Percentiles rank a stretch among this genome's conserved stretches.
phyloP scores from a whole-genome alignment of 2,797 vertebrate genomes.

The Schizopygopsis malacanthus region DNA sequence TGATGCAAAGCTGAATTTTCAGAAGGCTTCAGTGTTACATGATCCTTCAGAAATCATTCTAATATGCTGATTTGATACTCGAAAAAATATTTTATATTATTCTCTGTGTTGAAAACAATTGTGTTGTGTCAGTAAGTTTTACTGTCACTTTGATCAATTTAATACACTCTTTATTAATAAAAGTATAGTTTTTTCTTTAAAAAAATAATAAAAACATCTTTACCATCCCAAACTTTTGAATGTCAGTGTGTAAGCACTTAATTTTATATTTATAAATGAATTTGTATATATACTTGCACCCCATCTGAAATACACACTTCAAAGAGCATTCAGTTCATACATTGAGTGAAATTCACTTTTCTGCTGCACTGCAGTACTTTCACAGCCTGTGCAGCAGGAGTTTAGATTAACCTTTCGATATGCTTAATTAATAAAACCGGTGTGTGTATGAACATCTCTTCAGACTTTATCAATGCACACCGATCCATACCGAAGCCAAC shows the following conservation, averaged over 20 bases:
- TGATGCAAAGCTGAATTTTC: not conserved
- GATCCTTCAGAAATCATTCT: not conserved
- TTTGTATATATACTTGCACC: too few species aligned
- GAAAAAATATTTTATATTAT: not conserved
- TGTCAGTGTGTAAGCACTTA: not conserved
- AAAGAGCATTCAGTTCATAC: slow-evolving; percentile 31
- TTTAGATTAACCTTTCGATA: slow-evolving; percentile 33
- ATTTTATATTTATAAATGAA: not conserved
- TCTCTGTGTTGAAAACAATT: too few species aligned
- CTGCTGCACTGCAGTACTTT: slow-evolving; percentile 35
- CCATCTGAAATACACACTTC: slow-evolving; percentile 2
- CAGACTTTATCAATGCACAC: slow-evolving; percentile 26
- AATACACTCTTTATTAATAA: not conserved
- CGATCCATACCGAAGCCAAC: not conserved
- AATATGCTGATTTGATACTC: not conserved
- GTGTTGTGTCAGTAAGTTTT: not conserved
- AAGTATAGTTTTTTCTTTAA: not conserved
- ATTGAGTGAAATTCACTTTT: slow-evolving; percentile 28
- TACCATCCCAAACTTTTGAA: not conserved
- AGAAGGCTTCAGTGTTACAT: not conserved
- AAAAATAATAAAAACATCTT: too few species aligned
- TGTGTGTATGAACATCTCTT: slow-evolving; percentile 17
- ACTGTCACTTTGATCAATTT: not conserved
- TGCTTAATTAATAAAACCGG: slow-evolving; percentile 38
- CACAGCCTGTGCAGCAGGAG: slow-evolving; percentile 27